Evolutionary conservation across 2,888 invertebrate species (phyloP).

Genomic region (Conops quadrifasciatus): DNA sequence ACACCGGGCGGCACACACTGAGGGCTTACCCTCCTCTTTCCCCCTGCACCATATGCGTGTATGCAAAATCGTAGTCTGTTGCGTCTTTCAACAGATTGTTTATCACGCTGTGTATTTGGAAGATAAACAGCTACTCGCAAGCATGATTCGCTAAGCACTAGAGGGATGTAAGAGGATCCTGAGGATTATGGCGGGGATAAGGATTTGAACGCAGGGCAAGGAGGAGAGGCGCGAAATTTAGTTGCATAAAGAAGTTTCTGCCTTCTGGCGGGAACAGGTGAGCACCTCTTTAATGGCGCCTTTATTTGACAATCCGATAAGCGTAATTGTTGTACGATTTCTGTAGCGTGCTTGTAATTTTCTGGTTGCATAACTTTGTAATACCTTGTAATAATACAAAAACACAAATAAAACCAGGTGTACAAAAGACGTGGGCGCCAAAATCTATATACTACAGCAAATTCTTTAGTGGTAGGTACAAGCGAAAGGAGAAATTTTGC

Average conservation of each 20-base stretch:
- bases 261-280: background rate
- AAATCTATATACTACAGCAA: too few relatives aligned
- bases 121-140: conserved; percentile 27
- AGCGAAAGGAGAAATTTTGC: background rate
- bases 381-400: too few relatives aligned
- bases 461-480: background rate
- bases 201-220: background rate
- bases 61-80: background rate
- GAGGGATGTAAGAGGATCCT: background rate
- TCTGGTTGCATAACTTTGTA: background rate
- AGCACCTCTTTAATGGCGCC: background rate
- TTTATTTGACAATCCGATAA: conserved; percentile 17
- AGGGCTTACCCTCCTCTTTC: background rate
- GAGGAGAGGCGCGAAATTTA: background rate
- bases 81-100: conserved; percentile 2
- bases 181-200: background rate
- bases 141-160: background rate
- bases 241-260: background rate
- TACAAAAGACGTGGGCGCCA: too few relatives aligned
- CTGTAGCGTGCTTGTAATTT: background rate
- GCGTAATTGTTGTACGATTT: conserved; percentile 7
- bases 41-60: conserved; percentile 12
- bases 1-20: background rate
- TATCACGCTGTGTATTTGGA: conserved; percentile 28
- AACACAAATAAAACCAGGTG: too few relatives aligned